A percentile compares a stretch with the other conserved stretches of the same genome.
Conservation (phyloP, 2,888 invertebrate genomes). For the Dryobota labecula region DNA sequence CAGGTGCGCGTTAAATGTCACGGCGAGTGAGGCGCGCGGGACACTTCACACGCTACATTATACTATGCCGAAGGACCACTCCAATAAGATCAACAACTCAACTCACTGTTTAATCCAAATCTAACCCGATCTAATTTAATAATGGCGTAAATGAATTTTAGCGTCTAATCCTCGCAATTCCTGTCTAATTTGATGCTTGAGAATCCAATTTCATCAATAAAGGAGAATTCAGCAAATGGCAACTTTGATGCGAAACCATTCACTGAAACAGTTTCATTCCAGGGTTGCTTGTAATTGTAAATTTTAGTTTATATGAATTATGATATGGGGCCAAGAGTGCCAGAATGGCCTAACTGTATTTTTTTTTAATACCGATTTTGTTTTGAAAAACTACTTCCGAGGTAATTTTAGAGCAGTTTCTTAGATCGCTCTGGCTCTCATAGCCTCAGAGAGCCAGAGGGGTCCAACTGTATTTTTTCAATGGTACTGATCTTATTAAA, state of each 20-base stretch:
- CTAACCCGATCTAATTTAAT: not conserved
- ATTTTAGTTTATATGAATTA: not conserved
- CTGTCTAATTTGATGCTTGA: no score
- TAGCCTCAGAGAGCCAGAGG: no score
- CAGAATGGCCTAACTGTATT: no score
- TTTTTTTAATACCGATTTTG: no score
- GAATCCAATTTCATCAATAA: not conserved
- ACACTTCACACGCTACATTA: slow-evolving; percentile 1
- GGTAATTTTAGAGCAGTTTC: no score
- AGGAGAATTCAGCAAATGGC: not conserved
- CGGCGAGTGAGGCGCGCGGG: slow-evolving; percentile 14
- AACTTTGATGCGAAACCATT: not conserved
- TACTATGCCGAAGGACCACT: slow-evolving; percentile 27
- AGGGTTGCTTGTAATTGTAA: not conserved
- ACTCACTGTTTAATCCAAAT: not conserved
- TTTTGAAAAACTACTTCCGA: no score
- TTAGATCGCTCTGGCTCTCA: no score
- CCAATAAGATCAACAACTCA: not conserved
- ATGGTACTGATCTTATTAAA: no score
- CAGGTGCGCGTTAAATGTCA: slow-evolving; percentile 58
- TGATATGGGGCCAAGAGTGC: no score
- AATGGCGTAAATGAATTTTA: not conserved
- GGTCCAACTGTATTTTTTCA: no score
- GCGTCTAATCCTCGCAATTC: not conserved
- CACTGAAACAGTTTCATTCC: no score